Evolutionary conservation across 1,140 invertebrate species (phyloP), one percentile per base, ranked within the genome.

Genomic region (Reticulitermes speratus): DNA sequence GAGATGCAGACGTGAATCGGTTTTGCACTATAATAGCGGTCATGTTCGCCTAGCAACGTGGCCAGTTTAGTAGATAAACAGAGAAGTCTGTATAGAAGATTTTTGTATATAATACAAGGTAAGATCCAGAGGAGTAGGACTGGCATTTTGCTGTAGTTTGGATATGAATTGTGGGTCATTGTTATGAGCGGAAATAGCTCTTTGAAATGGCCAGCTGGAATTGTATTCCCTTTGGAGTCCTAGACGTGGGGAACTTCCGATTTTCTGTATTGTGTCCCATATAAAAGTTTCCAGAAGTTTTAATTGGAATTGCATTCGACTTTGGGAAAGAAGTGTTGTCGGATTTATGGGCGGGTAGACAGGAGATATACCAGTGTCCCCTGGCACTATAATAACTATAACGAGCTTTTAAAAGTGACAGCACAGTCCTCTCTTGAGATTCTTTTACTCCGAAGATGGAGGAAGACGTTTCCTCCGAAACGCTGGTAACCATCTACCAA

Each of bases 271-370:
- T 16, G 59, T 48, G 52, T 75, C 65, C 65, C 65, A 75, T 75
- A 75, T 30, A 75, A 75, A 75, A 75, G 65, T 75, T 75, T 30
- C 65, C 65, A 9, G 6, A 75, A 75, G 65, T 75, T 75, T 75
- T 75, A 75, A 75, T 75, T 75, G 65, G 65, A 75, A 75, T 75
- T 75, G 65, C 65, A 75, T 75, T 75, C 25, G n/a, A 75, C 25
- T 75, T 75, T 75, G 25, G 65, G n/a, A 30, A 30, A 65, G n/a
- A 5, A 75, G 65, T 30, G 65, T 75, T 75, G 9, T 30, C 65
- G 65, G 65, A n/a, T 75, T 75, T 75, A 75, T 75, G 25, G n/a
- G 65, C 14, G 65, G n/a, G 25, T 25, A 14, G n/a, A 30, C 9
- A 14, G n/a, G 65, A 14, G 65, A n/a, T 30, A 75, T 16, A 25